Evolutionary conservation across 92 coral and sea anemone genomes (phyloP).

Genomic region (Parazoanthus atlanticus): DNA sequence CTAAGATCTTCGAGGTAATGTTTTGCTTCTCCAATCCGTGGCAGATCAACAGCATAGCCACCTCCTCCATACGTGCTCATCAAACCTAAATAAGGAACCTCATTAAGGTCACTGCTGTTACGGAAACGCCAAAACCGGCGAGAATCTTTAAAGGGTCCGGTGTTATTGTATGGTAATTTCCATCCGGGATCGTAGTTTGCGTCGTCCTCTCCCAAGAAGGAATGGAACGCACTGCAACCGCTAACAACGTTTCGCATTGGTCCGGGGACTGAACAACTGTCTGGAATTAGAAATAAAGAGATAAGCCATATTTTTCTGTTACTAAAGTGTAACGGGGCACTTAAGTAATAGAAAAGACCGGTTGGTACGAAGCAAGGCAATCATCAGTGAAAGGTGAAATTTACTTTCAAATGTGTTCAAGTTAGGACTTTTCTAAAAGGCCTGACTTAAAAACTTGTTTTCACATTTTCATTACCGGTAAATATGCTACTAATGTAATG

Average conservation of each 20-base stretch:
- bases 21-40: constrained; percentile 45
- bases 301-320: background rate
- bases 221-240: constrained; percentile 74
- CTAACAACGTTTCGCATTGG: constrained; percentile 53
- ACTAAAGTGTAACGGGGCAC: background rate
- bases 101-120: constrained; percentile 66
- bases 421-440: no score
- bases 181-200: constrained; percentile 71
- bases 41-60: constrained; percentile 73
- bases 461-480: no score
- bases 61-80: constrained; percentile 87
- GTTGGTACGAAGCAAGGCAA: background rate
- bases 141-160: constrained; percentile 33
- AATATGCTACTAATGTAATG: no score
- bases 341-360: background rate
- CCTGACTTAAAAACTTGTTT: no score
- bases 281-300: constrained; percentile 37
- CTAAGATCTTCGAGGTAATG: constrained; percentile 49
- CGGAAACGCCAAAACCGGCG: constrained; percentile 81
- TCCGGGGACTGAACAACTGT: constrained; percentile 67
- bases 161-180: constrained; percentile 41
- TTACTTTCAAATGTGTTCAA: no score
- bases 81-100: constrained; percentile 74
- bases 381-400: no score
- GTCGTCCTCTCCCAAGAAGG: constrained; percentile 79